Conservation (phyloP, 1,140 invertebrate genomes). For the Piezodorus guildinii region DNA sequence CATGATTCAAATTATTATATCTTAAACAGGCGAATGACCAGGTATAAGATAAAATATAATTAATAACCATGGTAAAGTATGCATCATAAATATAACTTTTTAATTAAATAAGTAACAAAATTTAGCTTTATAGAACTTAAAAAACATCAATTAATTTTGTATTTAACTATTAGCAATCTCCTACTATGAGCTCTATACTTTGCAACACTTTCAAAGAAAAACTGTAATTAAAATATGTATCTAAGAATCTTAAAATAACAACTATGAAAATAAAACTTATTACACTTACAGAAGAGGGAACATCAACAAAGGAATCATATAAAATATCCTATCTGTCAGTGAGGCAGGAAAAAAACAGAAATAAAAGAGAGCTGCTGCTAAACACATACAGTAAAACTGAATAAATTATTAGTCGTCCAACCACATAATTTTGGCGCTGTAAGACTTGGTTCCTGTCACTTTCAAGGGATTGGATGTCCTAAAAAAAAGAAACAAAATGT, state of each 20-base stretch:
- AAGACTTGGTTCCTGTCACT: slow-evolving; percentile 66
- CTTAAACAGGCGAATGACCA: no score
- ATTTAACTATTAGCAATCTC: no score
- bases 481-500: slow-evolving; percentile 29
- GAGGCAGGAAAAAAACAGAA: slow-evolving; percentile 61
- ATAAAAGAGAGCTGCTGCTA: slow-evolving; percentile 61
- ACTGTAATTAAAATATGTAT: not conserved
- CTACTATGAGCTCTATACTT: no score
- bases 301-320: slow-evolving; percentile 57
- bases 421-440: slow-evolving; percentile 62
- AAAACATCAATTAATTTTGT: no score
- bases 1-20: no score
- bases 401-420: slow-evolving; percentile 64
- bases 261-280: slow-evolving; percentile 24
- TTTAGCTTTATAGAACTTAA: no score
- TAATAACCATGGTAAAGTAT: no score
- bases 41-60: no score
- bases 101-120: no score
- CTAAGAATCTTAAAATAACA: not conserved
- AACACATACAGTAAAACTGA: slow-evolving; percentile 68
- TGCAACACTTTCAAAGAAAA: slow-evolving; percentile 14
- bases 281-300: slow-evolving; percentile 67
- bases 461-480: slow-evolving; percentile 70
- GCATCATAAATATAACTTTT: no score
- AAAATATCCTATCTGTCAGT: slow-evolving; percentile 54